Conservation (phyloP, 2,888 invertebrate genomes). For the Diarsia brunnea region DNA sequence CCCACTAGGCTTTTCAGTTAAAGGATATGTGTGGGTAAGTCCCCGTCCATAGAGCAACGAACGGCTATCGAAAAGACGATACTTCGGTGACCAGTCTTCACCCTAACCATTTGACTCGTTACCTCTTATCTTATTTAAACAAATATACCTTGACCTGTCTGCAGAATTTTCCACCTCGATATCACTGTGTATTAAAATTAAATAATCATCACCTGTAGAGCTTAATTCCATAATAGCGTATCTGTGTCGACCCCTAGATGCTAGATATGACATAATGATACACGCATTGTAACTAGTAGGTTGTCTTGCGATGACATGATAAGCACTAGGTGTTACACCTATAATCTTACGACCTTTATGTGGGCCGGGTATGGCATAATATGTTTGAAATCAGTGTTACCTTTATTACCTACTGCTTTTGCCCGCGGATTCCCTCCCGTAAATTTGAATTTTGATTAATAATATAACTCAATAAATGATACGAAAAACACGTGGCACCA, state of each 20-base stretch:
- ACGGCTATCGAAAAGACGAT: neutral
- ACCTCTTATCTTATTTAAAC: neutral
- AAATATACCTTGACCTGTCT: conserved; percentile 25
- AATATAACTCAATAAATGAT: too few relatives aligned
- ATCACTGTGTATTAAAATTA: neutral
- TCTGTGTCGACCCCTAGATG: conserved; percentile 46
- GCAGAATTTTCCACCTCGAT: neutral
- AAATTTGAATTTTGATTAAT: too few relatives aligned
- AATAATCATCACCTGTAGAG: conserved; percentile 14
- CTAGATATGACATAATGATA: conserved; percentile 51
- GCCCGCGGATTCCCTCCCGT: too few relatives aligned
- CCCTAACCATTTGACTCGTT: neutral
- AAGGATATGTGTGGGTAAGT: neutral
- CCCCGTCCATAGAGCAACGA: neutral
- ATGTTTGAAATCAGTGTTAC: neutral
- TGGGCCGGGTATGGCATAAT: conserved; percentile 29
- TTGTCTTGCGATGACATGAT: conserved; percentile 18
- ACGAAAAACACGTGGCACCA: too few relatives aligned
- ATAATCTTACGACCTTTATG: conserved; percentile 40
- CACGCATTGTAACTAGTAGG: conserved; percentile 17
- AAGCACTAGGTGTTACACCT: conserved; percentile 30
- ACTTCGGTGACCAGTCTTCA: neutral
- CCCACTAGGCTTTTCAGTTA: neutral
- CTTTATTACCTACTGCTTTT: neutral
- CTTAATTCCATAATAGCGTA: conserved; percentile 46